Percentiles rank a stretch among this genome's conserved stretches.
Evolutionary conservation across 1,140 invertebrate species (phyloP).

Genomic region (Wiebesia pumilae): DNA sequence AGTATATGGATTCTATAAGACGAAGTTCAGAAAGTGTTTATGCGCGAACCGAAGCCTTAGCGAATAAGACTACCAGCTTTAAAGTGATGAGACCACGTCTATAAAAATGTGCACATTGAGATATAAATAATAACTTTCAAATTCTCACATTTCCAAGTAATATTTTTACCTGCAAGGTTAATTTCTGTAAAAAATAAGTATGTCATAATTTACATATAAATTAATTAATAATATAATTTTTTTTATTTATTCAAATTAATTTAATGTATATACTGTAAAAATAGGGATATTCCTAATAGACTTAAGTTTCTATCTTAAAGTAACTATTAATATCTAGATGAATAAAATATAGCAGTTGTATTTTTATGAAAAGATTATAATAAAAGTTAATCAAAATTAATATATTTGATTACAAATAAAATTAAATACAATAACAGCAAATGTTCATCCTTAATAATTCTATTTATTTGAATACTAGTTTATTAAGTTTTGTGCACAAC

Average conservation of each 20-base stretch:
- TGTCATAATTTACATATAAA: conserved; percentile 14
- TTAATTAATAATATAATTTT: conserved; percentile 26
- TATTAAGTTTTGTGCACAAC: conserved; percentile 13
- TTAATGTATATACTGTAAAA: conserved; percentile 31
- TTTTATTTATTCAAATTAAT: conserved; percentile 43
- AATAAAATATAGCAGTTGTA: conserved; percentile 36
- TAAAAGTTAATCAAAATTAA: conserved; percentile 37
- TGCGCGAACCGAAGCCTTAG: conserved; percentile 73
- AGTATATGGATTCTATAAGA: conserved; percentile 72
- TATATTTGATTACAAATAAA: conserved; percentile 9
- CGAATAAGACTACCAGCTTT: conserved; percentile 73
- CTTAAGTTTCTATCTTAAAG: conserved; percentile 28
- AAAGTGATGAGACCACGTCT: conserved; percentile 74
- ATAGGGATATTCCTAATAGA: conserved; percentile 13
- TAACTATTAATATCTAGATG: conserved; percentile 13
- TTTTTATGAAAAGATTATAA: conserved; percentile 41
- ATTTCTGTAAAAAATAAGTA: conserved; percentile 29
- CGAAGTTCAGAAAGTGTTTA: conserved; percentile 73
- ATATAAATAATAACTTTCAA: conserved; percentile 33
- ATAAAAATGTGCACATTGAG: conserved; percentile 57
- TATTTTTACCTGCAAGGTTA: conserved; percentile 11
- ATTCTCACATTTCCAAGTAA: conserved; percentile 22
- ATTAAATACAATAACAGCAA: not conserved
- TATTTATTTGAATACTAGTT: conserved; percentile 17
- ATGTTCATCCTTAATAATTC: not conserved